phyloP scores from a whole-genome alignment of 2,888 invertebrate genomes.

The Anagyrus pseudococci region DNA sequence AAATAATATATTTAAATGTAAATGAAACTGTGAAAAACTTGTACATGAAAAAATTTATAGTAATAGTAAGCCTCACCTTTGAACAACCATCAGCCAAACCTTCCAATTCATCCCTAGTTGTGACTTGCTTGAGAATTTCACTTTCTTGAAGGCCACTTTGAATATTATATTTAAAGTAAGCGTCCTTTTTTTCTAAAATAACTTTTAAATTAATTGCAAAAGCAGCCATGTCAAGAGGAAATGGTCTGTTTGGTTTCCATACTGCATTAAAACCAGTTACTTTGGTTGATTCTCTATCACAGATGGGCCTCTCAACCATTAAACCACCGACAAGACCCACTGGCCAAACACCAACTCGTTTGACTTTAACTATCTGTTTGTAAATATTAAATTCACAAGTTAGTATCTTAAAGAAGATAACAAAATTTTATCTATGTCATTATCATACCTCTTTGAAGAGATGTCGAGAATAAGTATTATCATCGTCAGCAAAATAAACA shows the following conservation, averaged over 20 bases:
- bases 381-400: conserved; percentile 6
- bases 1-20: no score
- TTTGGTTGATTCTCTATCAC: conserved; percentile 69
- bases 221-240: conserved; percentile 98
- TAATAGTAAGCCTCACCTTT: conserved; percentile 64
- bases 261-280: conserved; percentile 74
- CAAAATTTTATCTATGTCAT: no score
- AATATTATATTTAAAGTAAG: conserved; percentile 82
- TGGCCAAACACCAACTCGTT: conserved; percentile 90
- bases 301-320: conserved; percentile 88
- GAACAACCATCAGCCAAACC: conserved; percentile 90
- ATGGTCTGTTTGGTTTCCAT: conserved; percentile 90
- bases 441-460: conserved; percentile 83
- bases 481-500: conserved; percentile 96
- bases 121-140: conserved; percentile 79
- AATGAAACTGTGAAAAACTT: conserved; percentile 52
- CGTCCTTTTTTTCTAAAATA: conserved; percentile 74
- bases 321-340: conserved; percentile 96
- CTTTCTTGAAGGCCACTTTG: conserved; percentile 90
- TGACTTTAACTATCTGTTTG: conserved; percentile 77
- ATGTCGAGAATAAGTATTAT: conserved; percentile 90
- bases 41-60: conserved; percentile 41
- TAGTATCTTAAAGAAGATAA: background rate
- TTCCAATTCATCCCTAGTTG: conserved; percentile 79
- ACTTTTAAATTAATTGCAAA: conserved; percentile 86